Evolutionary conservation across 2,888 invertebrate species (phyloP).

Genomic region (Eristalis arbustorum): DNA sequence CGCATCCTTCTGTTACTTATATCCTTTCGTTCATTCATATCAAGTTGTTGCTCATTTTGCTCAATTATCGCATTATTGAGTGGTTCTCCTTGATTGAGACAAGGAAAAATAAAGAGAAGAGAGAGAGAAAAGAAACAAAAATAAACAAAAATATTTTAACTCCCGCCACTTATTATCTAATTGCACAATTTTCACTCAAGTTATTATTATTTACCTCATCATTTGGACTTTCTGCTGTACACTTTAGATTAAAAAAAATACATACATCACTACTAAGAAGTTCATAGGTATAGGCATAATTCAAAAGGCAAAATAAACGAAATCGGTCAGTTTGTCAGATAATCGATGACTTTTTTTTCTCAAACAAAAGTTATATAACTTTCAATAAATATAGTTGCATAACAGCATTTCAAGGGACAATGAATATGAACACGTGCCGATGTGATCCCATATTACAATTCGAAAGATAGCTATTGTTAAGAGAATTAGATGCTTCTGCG

Average conservation of each 20-base stretch:
- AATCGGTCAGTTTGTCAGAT: background rate
- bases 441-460: background rate
- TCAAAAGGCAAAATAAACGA: background rate
- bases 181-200: constrained; percentile 41
- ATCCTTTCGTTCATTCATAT: constrained; percentile 43
- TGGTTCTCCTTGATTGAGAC: constrained; percentile 48
- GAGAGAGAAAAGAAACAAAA: constrained; percentile 54
- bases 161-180: constrained; percentile 40
- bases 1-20: constrained; percentile 47
- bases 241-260: background rate
- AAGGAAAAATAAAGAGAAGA: constrained; percentile 55
- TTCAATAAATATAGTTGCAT: no score
- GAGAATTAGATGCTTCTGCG: no score
- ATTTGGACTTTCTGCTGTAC: background rate
- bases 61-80: constrained; percentile 30
- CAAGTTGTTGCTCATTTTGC: constrained; percentile 29
- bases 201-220: constrained; percentile 35
- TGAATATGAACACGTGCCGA: background rate
- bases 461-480: no score
- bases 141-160: constrained; percentile 49
- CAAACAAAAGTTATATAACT: no score
- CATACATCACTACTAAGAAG: background rate
- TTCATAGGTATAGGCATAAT: background rate
- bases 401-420: background rate
- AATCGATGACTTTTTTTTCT: background rate